Percentiles rank a stretch among this genome's conserved stretches.
Evolutionary conservation across 53 echinoderm and acorn worm species (phyloP).

Genomic region (Arbacia lixula): DNA sequence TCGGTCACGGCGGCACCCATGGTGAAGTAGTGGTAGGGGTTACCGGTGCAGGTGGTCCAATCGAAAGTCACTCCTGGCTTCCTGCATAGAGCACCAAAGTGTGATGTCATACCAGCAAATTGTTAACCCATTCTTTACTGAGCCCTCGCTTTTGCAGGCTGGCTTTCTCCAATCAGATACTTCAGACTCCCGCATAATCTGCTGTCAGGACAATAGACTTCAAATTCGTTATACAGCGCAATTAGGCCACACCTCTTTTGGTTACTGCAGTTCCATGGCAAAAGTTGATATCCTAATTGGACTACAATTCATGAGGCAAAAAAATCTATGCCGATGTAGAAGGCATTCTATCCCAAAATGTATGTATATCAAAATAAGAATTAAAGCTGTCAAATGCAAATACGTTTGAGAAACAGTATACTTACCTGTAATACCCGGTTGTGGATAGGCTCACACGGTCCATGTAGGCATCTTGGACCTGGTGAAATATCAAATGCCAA

Average conservation of each 20-base stretch:
- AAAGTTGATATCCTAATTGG: background rate
- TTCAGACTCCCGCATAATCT: background rate
- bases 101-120: no score
- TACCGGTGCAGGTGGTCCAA: constrained; percentile 52
- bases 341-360: no score
- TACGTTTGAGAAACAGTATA: no score
- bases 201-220: background rate
- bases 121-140: no score
- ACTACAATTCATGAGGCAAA: no score
- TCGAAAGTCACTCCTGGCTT: constrained; percentile 56
- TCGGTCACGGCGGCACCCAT: constrained; percentile 76
- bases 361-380: background rate
- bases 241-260: background rate
- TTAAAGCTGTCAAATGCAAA: background rate
- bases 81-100: no score
- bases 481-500: background rate
- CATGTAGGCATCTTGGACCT: constrained; percentile 76
- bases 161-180: no score
- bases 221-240: no score
- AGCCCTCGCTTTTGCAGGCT: no score
- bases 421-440: constrained; percentile 84
- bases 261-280: background rate
- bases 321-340: no score
- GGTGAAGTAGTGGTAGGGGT: constrained; percentile 57
- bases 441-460: constrained; percentile 81